These are phyloP conservation scores for Pontoporia blainvillei DNA, from an alignment of 2,113 vertebrate genomes.

Conservation along the genomic window DNA sequence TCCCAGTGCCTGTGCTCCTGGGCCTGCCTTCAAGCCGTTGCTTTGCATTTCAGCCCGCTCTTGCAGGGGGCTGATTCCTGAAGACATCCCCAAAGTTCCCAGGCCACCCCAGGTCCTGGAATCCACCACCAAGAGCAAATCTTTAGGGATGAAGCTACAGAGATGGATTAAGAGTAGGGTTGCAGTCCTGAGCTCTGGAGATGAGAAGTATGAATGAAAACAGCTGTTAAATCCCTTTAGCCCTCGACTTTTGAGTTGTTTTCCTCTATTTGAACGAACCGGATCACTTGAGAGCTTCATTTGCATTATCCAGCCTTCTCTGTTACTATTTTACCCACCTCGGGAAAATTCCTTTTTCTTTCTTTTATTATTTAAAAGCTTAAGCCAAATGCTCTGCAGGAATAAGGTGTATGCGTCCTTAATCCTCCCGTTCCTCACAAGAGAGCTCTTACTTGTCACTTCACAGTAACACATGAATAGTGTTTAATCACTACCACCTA, in stretches of 20 bases:
- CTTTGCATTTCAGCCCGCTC: fast-evolving
- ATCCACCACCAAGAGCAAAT: neutral
- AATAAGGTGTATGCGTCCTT: neutral
- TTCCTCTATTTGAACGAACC: neutral
- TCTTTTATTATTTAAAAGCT: neutral
- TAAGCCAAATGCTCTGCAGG: neutral
- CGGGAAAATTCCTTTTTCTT: neutral
- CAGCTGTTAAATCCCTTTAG: neutral
- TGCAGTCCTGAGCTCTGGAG: neutral
- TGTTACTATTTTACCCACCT: neutral
- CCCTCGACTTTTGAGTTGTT: neutral
- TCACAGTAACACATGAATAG: neutral
- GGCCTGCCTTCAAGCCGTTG: neutral
- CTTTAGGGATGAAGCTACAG: neutral
- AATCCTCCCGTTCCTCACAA: neutral
- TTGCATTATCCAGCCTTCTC: neutral
- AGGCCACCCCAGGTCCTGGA: neutral
- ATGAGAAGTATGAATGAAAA: neutral
- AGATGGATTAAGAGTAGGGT: neutral
- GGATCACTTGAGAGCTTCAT: neutral
- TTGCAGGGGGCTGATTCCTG: neutral
- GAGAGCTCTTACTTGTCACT: neutral
- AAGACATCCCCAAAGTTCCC: neutral
- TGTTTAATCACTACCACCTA: neutral
- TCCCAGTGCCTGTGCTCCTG: fast-evolving